Base-by-base conservation (phyloP, 2,797 vertebrate genomes). In the Nannoperca obscura region DNA sequence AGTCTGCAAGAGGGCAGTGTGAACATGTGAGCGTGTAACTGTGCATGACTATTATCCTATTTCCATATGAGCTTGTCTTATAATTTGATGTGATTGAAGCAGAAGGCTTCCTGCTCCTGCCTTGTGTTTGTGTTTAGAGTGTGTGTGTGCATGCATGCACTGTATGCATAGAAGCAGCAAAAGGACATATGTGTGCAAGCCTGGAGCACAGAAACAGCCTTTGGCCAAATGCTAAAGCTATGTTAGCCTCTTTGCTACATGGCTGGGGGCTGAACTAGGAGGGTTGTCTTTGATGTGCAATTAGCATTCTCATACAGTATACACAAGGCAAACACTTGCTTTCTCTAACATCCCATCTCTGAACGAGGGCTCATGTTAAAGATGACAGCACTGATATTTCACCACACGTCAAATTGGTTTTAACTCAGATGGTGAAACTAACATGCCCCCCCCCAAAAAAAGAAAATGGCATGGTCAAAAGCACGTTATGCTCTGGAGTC, bases 171-270 rank as follows among this genome's bases (percentile, higher is more conserved):
- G 17, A n/a, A 66, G 46, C 66, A 68, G 20, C 46, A 30, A 72
- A 55, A 24, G 7, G 13, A 67, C 83, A 58, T 60, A 20, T 74
- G 76, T 71, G 46, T 76, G 64, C 59, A 46, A 42, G 82, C 81
- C 78, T 66, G 40, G 5, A 76, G 86, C 80, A 80, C 6, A 88
- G 64, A 87, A 85, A 76, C 71, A 90, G 76, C 88, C 81, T 79
- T 72, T 36, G 75, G 84, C 57, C 46, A 73, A 89, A 80, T 62
- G 40, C 63, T 82, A 67, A 74, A 68, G 72, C 71, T 71, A 68
- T 10, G 53, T 88, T 81, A 71, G 42, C 27, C 27, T 84, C 42
- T 58, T 78, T 75, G 58, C 68, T 53, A 52, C 20, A 49, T 80
- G 46, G 74, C 78, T 75, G 10, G 7, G 14, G 74, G 88, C 55